Percentiles rank a stretch among this genome's conserved stretches.
These are phyloP conservation scores for Tenthredo distinguenda DNA, from an alignment of 2,888 invertebrate genomes.

Conservation along the genomic window DNA sequence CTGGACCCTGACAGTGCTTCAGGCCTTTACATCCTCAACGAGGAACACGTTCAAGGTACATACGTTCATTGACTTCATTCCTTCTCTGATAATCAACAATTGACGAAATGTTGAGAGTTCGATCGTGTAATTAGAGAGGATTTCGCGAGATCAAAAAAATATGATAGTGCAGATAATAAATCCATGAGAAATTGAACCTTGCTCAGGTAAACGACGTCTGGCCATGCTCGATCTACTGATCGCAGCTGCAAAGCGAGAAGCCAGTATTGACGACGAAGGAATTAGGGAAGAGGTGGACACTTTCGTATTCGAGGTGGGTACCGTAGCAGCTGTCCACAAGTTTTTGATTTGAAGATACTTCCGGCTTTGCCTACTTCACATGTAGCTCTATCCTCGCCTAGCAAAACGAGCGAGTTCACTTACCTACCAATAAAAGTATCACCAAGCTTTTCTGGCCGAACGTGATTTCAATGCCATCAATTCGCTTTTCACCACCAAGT, in stretches of 20 bases:
- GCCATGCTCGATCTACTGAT: conserved; percentile 73
- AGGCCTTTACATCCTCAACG: not conserved
- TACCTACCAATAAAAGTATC: too few species aligned
- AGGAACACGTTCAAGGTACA: not conserved
- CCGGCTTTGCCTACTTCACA: not conserved
- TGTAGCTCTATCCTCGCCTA: not conserved
- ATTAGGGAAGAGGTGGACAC: conserved; percentile 74
- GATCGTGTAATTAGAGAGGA: not conserved
- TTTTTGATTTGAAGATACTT: not conserved
- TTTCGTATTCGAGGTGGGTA: conserved; percentile 68
- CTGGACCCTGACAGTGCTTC: conserved; percentile 3
- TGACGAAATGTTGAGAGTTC: not conserved
- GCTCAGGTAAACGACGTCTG: conserved; percentile 57
- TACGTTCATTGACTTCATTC: not conserved
- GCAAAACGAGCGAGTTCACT: too few species aligned
- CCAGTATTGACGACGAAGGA: conserved; percentile 65
- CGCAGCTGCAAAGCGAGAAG: conserved; percentile 61
- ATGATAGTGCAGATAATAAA: not conserved
- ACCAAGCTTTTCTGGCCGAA: too few species aligned
- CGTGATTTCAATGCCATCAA: too few species aligned
- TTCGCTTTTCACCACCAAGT: too few species aligned
- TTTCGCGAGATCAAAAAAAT: not conserved
- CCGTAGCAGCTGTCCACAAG: not conserved
- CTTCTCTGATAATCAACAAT: not conserved
- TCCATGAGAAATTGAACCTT: not conserved